Evolutionary conservation across 2,797 vertebrate species (phyloP), one percentile per base, ranked within the genome.

Genomic region (Pantherophis alleghaniensis): DNA sequence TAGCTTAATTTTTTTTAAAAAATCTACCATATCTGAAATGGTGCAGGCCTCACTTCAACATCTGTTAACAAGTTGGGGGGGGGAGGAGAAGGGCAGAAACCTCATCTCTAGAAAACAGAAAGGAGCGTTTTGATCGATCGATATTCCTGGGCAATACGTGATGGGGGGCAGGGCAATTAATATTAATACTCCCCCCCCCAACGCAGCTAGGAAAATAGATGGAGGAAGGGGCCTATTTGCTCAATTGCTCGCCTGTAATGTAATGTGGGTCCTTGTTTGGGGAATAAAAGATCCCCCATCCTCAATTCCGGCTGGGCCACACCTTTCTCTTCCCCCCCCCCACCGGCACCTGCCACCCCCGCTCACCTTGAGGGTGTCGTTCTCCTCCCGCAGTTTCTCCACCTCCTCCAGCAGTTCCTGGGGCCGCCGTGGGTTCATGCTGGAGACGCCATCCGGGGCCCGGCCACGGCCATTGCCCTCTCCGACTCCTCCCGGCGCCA

Each of bases 321-420:
- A 28, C 94, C 89, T 69, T 24, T 18, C 1, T 24, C 1, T 0
- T 0, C 18, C 26, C 18, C 5, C 24, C 10, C 7, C 12, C 32
- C 20, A 10, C 7, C 61, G 6, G 1, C 12, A 42, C 69, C 79
- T 22, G 4, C 28, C n/a, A 5, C 56, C 66, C 4, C 16, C 20
- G 42, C 97, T 97, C 98, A 99, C 99, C 99, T 99, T 99, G 20
- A 99, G 98, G 57, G 98, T 98, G 1, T 99, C 98, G 90, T 99
- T 99, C 97, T 99, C 99, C 90, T 99, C 98, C 94, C 98, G 97
- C 95, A 99, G 97, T 93, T 95, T 98, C 95, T 99, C 99, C 86
- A 99, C 97, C 95, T 99, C 98, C 4, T 99, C 98, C 55, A 98
- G 97, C 92, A 99, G 97, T 79, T 96, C 97, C 86, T 97, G 98